Base-by-base conservation (phyloP, 2,113 vertebrate genomes). In the Philantomba maxwellii region DNA sequence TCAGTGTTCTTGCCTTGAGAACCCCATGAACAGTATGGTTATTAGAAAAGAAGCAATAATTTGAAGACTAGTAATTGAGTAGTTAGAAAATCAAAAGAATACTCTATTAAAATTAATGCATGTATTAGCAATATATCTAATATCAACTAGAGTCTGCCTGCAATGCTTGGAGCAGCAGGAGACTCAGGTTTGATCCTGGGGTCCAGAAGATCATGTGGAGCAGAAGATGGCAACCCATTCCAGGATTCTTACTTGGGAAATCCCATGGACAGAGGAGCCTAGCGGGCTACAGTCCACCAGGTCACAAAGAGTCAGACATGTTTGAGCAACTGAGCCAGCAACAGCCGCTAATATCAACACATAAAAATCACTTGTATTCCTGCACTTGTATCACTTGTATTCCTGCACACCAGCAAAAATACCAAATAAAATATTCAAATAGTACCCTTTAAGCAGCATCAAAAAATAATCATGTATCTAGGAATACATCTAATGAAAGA, bases 51-150 rank as follows among this genome's bases (percentile, higher is more conserved):
- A 94, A 93, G 1, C 49, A 53, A 78, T 19, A 78, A 91, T 91
- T 80, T 57, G 30, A 62, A 93, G 36, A 80, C 60, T 91, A 64
- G 25, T 53, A 77, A 39, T 26, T 60, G 33, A 87, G 26, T 81
- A 60, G 11, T 30, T 94, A 93, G 23, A 87, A 93, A 91, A 87
- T 39, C 16, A 11, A 16, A 75, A 51, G 58, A 97, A 57, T 47
- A 57, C 75, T 64, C 47, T 58, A 60, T 39, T 87, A 87, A 81
- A 75, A 93, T 62, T 85, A 36, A 85, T 36, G 15, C 6, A 1
- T 57, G 17, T 39, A 87, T 60, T 58, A 93, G 9, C 16, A 83
- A 58, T 60, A 1, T 45, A 83, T 77, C 33, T 64, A 58, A 58
- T 51, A n/a, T 30, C 12, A 19, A 77, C n/a, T 70, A 70, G 5